Conservation (phyloP, 2,113 vertebrate genomes). For the Nyctereutes procyonoides region DNA sequence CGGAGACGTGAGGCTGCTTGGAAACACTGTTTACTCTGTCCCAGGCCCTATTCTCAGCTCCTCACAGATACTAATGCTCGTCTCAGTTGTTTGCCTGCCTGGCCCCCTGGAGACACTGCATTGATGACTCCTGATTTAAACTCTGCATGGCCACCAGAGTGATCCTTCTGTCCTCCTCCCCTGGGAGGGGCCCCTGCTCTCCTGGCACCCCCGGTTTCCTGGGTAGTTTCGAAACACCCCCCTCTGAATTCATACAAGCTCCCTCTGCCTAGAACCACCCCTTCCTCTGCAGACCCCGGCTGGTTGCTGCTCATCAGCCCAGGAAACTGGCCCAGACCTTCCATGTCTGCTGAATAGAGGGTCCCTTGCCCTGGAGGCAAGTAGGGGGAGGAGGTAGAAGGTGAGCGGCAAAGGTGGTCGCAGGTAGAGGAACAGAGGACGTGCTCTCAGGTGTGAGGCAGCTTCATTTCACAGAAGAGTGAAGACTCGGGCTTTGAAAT, state of each 20-base stretch:
- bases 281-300: background rate
- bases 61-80: background rate
- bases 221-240: fast-evolving
- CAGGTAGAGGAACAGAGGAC: background rate
- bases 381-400: background rate
- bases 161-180: background rate
- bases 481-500: background rate
- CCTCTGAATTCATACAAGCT: fast-evolving
- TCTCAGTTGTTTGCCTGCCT: background rate
- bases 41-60: fast-evolving
- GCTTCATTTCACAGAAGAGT: background rate
- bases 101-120: background rate
- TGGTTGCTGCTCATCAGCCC: fast-evolving
- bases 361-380: no score
- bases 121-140: background rate
- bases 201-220: background rate
- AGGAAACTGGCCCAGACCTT: background rate
- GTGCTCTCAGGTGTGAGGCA: fast-evolving
- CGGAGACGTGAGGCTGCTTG: fast-evolving
- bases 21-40: background rate
- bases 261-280: background rate
- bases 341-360: background rate
- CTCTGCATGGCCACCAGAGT: background rate
- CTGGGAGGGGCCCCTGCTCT: background rate
- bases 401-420: fast-evolving